Evolutionary conservation across 2,113 vertebrate genomes (phyloP).

Genomic region (Fulmarus glacialis): DNA sequence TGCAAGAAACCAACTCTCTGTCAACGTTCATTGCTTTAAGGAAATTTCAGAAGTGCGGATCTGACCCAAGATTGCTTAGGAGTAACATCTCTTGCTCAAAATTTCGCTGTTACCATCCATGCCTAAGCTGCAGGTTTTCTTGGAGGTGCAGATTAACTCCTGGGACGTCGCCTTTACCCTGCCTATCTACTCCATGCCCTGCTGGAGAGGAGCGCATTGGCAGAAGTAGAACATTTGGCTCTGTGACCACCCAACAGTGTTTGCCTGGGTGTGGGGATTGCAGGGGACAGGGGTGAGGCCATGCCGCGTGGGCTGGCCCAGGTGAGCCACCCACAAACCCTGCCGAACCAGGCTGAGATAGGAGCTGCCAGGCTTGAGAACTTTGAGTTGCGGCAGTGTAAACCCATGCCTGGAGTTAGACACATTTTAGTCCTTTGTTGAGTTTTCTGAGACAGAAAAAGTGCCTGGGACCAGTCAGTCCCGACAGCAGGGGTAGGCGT

Average conservation of each 20-base stretch:
- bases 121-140: background rate
- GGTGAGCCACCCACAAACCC: background rate
- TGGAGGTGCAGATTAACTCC: background rate
- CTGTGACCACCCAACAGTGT: background rate
- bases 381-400: background rate
- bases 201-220: background rate
- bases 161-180: background rate
- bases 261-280: background rate
- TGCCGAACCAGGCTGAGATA: background rate
- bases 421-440: rapidly evolving
- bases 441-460: background rate
- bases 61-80: background rate
- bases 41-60: background rate
- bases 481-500: background rate
- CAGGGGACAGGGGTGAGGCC: background rate
- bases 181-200: background rate
- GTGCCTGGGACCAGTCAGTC: background rate
- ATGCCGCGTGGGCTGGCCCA: background rate
- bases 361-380: background rate
- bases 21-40: background rate
- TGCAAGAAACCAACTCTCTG: background rate
- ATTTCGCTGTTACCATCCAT: rapidly evolving
- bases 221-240: background rate
- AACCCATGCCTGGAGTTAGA: background rate
- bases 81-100: background rate